Evolutionary conservation across 1,140 invertebrate species (phyloP), one percentile per base, ranked within the genome.

Genomic region (Heliconius hewitsoni): DNA sequence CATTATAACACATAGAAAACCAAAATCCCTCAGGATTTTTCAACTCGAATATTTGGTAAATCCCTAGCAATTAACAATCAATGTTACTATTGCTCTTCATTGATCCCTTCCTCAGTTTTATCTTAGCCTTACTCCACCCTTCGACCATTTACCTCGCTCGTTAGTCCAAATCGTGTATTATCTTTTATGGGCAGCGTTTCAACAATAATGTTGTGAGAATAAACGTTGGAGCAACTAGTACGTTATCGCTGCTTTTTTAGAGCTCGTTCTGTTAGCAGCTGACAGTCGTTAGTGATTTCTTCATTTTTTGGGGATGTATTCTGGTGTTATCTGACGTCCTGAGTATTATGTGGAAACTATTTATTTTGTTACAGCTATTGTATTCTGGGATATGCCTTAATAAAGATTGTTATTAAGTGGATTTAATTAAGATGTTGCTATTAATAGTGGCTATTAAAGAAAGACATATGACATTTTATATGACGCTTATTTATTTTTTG

Each of bases 81-180:
- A 87, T 87, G 76, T 81, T 75, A 84, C 83, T 82, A 82, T 82
- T 73, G n/a, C 57, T 70, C 70, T 73, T 37, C 74, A 73, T 77
- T 37, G 70, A 79, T 85, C 77, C 82, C 74, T 81, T n/a, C 60
- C 79, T 57, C 73, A 73, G 78, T 74, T 85, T 83, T 87, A 83
- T 87, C 50, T 70, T 82, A 77, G 79, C 79, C 85, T 82, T 78
- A 83, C 81, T 81, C 77, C 73, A 74, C 82, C 76, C 78, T 79
- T 81, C 74, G n/a, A 66, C 27, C 82, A 80, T 87, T 87, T 83
- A 86, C 84, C 83, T 52, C 71, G 82, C 83, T 88, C 87, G 87
- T 90, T 90, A 89, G 82, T 60, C 81, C 77, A 76, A 84, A 86
- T 84, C 85, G 85, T 85, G 87, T 88, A 85, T 85, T 87, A 88